phyloP scores from a whole-genome alignment of 2,797 vertebrate genomes.

The Melanogrammus aeglefinus region DNA sequence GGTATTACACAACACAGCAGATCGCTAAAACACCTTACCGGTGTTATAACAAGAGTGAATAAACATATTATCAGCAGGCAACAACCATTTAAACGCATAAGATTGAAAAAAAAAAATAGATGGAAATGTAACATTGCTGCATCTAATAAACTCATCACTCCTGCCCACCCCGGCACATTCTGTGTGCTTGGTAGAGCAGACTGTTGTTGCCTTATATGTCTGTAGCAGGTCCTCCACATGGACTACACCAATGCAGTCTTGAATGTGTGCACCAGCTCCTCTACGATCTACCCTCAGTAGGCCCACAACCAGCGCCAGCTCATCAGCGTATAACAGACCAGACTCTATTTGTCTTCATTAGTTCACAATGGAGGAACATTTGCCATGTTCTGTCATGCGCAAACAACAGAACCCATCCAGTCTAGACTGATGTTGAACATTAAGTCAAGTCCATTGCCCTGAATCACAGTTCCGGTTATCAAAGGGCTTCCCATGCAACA shows the following conservation, averaged over 20 bases:
- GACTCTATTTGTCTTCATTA: too few species aligned
- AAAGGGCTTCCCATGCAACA: background rate
- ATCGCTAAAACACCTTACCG: background rate
- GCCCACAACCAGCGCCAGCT: too few species aligned
- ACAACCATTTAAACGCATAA: background rate
- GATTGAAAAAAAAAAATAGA: too few species aligned
- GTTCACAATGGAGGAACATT: too few species aligned
- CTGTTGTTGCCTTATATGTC: slow-evolving; percentile 49
- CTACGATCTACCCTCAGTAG: background rate
- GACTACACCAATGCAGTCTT: too few species aligned
- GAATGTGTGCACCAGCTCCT: background rate
- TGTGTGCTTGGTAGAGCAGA: slow-evolving; percentile 41
- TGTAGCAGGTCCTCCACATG: slow-evolving; percentile 3
- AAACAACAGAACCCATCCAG: background rate
- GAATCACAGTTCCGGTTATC: background rate
- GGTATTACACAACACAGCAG: background rate
- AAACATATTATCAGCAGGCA: background rate
- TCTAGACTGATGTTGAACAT: background rate
- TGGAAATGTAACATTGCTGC: background rate
- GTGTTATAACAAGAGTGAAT: background rate
- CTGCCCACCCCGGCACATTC: slow-evolving; percentile 20
- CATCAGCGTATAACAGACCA: too few species aligned
- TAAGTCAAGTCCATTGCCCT: background rate
- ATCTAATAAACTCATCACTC: background rate
- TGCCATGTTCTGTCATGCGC: background rate